Evolutionary conservation across 2,888 invertebrate species (phyloP).

Genomic region (Boloria selene): DNA sequence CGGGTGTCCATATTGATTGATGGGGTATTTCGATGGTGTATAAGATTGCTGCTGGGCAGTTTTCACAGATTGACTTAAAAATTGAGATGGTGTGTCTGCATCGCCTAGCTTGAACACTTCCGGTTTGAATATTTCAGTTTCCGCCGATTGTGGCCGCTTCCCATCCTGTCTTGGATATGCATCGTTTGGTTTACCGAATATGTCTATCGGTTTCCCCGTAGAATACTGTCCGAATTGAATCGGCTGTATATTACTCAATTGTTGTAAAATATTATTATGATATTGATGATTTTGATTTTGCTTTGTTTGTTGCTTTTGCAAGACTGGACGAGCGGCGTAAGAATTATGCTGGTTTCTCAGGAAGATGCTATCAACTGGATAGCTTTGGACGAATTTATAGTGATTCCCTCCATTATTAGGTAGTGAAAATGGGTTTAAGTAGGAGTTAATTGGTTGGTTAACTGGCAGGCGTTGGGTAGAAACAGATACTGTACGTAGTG

Average conservation of each 20-base stretch:
- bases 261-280: slow-evolving; percentile 65
- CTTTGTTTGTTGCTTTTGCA: slow-evolving; percentile 66
- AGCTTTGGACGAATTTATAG: slow-evolving; percentile 73
- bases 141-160: slow-evolving; percentile 48
- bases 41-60: slow-evolving; percentile 68
- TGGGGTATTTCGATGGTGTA: slow-evolving; percentile 24
- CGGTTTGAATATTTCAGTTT: slow-evolving; percentile 66
- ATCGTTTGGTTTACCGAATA: slow-evolving; percentile 66
- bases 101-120: slow-evolving; percentile 72
- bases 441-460: slow-evolving; percentile 74
- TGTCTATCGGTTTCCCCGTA: slow-evolving; percentile 60
- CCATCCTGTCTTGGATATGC: slow-evolving; percentile 58
- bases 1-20: slow-evolving; percentile 48
- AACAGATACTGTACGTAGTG: slow-evolving; percentile 60
- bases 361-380: slow-evolving; percentile 64
- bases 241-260: slow-evolving; percentile 67
- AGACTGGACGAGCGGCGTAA: slow-evolving; percentile 63
- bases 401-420: slow-evolving; percentile 61
- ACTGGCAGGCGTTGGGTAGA: slow-evolving; percentile 53
- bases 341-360: slow-evolving; percentile 71
- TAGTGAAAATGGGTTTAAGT: slow-evolving; percentile 71
- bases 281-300: slow-evolving; percentile 65
- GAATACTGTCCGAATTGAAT: slow-evolving; percentile 69
- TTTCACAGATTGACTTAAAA: slow-evolving; percentile 66
- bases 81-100: slow-evolving; percentile 65